These are phyloP conservation scores for Temnothorax longispinosus DNA, from an alignment of 1,140 invertebrate genomes.

Conservation along the genomic window DNA sequence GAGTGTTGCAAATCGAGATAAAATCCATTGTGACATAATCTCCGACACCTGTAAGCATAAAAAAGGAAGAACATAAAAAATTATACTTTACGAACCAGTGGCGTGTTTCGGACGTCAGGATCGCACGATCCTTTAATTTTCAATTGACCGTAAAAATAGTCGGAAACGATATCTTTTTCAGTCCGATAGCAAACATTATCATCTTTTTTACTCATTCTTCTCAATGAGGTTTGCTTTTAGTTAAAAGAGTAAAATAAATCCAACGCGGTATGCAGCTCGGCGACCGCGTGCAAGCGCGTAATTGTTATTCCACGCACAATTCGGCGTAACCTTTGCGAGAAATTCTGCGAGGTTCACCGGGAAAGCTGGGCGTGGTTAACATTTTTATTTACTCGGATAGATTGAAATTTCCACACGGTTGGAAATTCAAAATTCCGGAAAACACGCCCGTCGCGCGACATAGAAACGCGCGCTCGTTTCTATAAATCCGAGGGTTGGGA, in stretches of 20 bases:
- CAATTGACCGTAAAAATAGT: neutral
- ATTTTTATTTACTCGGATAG: conserved; percentile 34
- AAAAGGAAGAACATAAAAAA: neutral
- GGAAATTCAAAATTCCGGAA: conserved; percentile 37
- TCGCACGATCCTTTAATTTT: neutral
- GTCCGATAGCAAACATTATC: neutral
- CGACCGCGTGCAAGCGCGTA: neutral
- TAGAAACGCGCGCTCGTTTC: neutral
- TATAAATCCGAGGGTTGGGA: neutral
- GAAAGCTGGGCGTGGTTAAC: neutral
- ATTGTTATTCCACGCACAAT: conserved; percentile 45
- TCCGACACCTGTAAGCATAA: neutral
- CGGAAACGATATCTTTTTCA: neutral
- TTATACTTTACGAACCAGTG: neutral
- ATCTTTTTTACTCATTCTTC: neutral
- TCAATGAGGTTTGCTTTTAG: neutral
- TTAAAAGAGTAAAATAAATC: neutral
- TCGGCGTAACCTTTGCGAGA: conserved; percentile 24
- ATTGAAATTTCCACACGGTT: conserved; percentile 21
- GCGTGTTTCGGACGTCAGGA: neutral
- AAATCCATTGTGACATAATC: conserved; percentile 16
- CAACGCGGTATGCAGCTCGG: neutral
- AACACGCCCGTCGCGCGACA: conserved; percentile 1
- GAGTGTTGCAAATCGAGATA: neutral
- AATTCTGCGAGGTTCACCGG: neutral